These are phyloP conservation scores for Mormoops blainvillei DNA, from an alignment of 2,113 vertebrate genomes.

Conservation along the genomic window DNA sequence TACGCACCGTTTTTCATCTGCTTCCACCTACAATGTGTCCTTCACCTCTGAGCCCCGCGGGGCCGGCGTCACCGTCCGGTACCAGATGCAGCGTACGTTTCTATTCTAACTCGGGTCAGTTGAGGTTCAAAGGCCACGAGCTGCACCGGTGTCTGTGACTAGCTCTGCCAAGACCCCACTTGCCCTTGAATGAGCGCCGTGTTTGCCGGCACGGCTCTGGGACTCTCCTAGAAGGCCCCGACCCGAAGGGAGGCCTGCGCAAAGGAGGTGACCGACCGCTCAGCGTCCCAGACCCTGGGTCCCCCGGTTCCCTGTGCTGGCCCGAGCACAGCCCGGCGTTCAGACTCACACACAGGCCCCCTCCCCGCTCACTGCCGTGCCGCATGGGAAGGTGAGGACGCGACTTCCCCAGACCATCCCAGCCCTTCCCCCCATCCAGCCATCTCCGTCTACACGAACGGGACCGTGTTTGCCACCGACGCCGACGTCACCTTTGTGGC, in stretches of 20 bases:
- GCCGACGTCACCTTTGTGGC: conserved; percentile 78
- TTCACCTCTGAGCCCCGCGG: conserved; percentile 22
- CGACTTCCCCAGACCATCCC: neutral
- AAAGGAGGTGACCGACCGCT: neutral
- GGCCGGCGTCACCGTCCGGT: neutral
- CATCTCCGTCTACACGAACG: conserved; percentile 78
- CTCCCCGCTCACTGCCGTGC: neutral
- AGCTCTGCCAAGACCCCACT: neutral
- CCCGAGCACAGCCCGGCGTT: rapidly evolving
- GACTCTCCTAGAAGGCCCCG: neutral
- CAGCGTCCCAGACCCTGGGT: neutral
- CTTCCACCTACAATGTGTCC: conserved; percentile 5
- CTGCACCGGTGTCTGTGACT: rapidly evolving
- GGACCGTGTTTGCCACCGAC: conserved; percentile 79
- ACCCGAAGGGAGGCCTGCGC: neutral
- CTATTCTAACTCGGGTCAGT: rapidly evolving
- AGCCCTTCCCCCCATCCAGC: conserved; percentile 27
- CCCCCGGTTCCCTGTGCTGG: rapidly evolving
- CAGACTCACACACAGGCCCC: rapidly evolving
- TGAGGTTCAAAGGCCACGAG: neutral
- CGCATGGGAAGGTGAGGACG: rapidly evolving
- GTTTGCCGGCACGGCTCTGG: neutral
- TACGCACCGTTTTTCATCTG: neutral
- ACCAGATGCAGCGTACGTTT: conserved; percentile 59
- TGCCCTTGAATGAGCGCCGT: neutral